Conservation (phyloP, 2,797 vertebrate species). For the Agapornis canus region DNA sequence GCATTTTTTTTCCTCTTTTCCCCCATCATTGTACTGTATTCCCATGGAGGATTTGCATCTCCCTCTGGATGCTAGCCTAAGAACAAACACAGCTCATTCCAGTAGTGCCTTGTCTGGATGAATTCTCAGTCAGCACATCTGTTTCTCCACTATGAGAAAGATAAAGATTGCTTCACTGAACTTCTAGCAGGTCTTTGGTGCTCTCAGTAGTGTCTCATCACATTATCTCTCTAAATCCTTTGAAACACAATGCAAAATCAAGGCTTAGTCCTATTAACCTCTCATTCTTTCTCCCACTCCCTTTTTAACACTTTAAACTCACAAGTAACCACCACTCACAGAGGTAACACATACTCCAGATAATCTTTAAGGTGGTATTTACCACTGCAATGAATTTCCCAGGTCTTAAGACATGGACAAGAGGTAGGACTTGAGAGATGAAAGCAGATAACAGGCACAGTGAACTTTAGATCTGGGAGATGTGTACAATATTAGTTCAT, state of each 20-base stretch:
- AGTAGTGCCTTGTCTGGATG: not conserved
- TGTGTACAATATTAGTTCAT: not conserved
- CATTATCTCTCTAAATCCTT: not conserved
- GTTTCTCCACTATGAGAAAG: not conserved
- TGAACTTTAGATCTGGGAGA: slow-evolving; percentile 15
- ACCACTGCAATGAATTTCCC: not conserved
- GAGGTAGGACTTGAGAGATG: not conserved
- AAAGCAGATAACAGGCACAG: not conserved
- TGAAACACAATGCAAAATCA: not conserved
- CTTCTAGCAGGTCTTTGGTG: not conserved
- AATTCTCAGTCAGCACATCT: not conserved
- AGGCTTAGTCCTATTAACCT: not conserved
- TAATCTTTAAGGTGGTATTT: not conserved
- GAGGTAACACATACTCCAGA: not conserved
- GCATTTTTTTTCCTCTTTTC: not conserved
- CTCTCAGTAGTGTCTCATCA: rapidly evolving
- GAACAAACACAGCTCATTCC: not conserved
- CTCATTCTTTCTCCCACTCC: not conserved
- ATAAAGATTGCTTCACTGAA: not conserved
- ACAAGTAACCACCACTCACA: rapidly evolving
- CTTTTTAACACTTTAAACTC: not conserved
- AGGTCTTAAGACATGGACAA: not conserved
- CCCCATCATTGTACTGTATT: rapidly evolving
- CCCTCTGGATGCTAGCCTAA: not conserved
- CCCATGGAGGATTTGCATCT: not conserved